phyloP scores from a whole-genome alignment of 2,888 invertebrate species.

The Callinectes sapidus region DNA sequence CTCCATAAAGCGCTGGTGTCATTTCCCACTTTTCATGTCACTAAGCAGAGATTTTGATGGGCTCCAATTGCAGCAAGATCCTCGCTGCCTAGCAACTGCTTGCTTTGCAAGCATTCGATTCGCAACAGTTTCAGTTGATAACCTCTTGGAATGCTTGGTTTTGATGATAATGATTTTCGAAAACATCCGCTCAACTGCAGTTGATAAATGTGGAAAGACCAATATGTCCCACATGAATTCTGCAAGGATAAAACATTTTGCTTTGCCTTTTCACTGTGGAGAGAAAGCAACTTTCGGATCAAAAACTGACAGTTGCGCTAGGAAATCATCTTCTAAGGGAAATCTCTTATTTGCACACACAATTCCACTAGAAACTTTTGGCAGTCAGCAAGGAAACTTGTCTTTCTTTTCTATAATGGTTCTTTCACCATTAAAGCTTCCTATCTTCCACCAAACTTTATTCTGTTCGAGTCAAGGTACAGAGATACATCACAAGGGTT shows the following conservation, averaged over 20 bases:
- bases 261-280: background rate
- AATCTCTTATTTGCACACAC: no score
- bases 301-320: no score
- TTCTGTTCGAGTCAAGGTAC: no score
- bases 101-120: slow-evolving; percentile 48
- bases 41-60: slow-evolving; percentile 43
- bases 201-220: slow-evolving; percentile 32
- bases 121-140: background rate
- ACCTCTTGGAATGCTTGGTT: slow-evolving; percentile 35
- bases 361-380: no score
- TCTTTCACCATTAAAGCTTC: no score
- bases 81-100: slow-evolving; percentile 32
- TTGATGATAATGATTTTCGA: slow-evolving; percentile 37
- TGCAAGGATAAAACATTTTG: slow-evolving; percentile 4
- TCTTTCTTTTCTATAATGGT: no score
- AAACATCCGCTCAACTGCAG: slow-evolving; percentile 49
- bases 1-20: slow-evolving; percentile 35
- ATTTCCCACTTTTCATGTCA: slow-evolving; percentile 28
- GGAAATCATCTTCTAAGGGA: no score
- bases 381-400: no score
- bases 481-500: no score
- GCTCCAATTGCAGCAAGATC: slow-evolving; percentile 37
- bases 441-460: no score
- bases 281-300: no score
- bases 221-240: background rate